Percentiles rank a stretch among this genome's conserved stretches.
Evolutionary conservation across 2,888 invertebrate species (phyloP).

Genomic region (Hecatera dysodea): DNA sequence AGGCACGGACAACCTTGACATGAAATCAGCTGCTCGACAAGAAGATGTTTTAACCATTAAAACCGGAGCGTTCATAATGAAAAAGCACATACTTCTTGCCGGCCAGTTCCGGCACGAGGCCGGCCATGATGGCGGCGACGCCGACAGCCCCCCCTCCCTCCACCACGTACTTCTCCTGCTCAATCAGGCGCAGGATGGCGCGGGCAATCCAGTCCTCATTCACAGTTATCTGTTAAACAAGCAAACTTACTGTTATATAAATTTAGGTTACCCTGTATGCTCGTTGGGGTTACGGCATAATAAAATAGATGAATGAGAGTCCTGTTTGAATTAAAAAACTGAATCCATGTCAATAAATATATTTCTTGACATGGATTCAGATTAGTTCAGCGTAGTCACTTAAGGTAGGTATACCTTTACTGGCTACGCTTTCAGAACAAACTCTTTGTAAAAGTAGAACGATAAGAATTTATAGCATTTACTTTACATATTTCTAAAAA

Average conservation of each 20-base stretch:
- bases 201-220: conserved; percentile 96
- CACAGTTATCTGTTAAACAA: conserved; percentile 91
- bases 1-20: not conserved
- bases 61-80: not conserved
- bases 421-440: not conserved
- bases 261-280: not conserved
- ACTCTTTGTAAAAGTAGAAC: not conserved
- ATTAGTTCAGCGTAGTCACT: too few species aligned
- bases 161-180: conserved; percentile 96
- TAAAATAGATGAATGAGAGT: not conserved
- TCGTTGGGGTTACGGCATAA: too few species aligned
- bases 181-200: conserved; percentile 94
- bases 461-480: conserved; percentile 1
- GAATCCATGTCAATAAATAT: not conserved
- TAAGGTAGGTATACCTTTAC: too few species aligned
- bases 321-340: not conserved
- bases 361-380: too few species aligned
- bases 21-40: not conserved
- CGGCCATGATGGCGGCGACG: conserved; percentile 96
- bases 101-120: conserved; percentile 94
- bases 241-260: not conserved
- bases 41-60: not conserved
- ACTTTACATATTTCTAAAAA: conserved; percentile 1
- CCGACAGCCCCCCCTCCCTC: conserved; percentile 97
- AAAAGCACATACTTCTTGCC: conserved; percentile 93